A percentile compares a stretch with the other conserved stretches of the same genome.
These are phyloP conservation scores for Nemotelus nigrinus DNA, from an alignment of 2,888 invertebrate genomes.

Conservation along the genomic window DNA sequence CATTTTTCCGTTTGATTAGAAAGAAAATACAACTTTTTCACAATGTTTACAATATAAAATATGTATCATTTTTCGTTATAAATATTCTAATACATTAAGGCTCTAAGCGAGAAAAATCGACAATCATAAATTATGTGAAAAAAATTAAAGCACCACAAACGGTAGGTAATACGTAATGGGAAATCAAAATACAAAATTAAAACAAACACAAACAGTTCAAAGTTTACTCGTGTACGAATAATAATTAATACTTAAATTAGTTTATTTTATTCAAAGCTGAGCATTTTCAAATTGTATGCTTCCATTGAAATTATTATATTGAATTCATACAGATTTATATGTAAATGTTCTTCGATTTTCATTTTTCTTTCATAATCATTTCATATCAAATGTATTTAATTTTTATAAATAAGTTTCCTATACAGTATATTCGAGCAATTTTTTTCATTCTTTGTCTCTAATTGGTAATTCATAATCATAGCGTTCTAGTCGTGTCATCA, in stretches of 20 bases:
- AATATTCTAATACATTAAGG: not conserved
- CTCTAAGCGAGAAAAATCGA: not conserved
- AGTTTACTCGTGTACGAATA: too few relatives aligned
- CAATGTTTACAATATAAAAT: too few relatives aligned
- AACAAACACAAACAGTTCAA: not conserved
- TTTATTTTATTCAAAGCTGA: constrained; percentile 10
- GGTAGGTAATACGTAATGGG: not conserved
- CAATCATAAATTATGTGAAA: constrained; percentile 16
- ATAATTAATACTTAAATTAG: too few relatives aligned
- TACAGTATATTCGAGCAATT: constrained; percentile 39
- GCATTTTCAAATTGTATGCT: constrained; percentile 19
- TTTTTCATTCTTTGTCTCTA: not conserved
- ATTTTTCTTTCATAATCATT: not conserved
- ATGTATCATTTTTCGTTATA: not conserved
- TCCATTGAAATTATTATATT: not conserved
- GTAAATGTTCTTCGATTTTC: not conserved
- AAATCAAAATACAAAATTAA: not conserved
- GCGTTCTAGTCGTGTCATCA: constrained; percentile 18
- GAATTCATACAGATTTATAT: not conserved
- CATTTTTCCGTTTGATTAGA: not conserved
- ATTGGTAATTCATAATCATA: constrained; percentile 14
- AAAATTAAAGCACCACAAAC: constrained; percentile 37
- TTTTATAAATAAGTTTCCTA: constrained; percentile 32
- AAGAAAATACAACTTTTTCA: constrained; percentile 8
- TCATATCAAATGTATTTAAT: constrained; percentile 15